Base-by-base conservation (phyloP, 30 jellyfish, hydroid and myxozoan genomes). In the Aurelia sp. region DNA sequence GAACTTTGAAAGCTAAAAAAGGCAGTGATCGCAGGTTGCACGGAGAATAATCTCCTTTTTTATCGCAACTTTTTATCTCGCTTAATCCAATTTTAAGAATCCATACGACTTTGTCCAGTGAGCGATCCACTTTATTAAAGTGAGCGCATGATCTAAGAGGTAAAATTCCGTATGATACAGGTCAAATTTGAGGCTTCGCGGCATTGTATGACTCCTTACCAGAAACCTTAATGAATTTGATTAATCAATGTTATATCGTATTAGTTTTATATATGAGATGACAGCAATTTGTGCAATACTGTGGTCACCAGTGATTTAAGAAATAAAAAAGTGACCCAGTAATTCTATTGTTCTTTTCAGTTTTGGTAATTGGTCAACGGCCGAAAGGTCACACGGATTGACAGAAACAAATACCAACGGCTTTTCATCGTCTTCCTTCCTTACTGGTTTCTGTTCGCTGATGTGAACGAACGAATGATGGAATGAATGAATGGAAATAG, bases 61-160 rank as follows among this genome's bases (percentile, higher is more conserved):
- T 19, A 67, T 81, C 91, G 84, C 91, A 40, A 57, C 84, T 78
- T 67, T 67, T 73, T 72, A 65, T 73, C 77, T 72, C 65, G 27
- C 18, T 5, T 84, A 84, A 84, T 84, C 93, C 78, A 84, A 84
- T 84, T 84, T 84, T 27, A 72, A 18, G 84, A 58, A 72, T 51
- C 55, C 68, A 38, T 41, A 65, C 24, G 35, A 64, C 82, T 62
- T 76, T 72, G 77, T 59, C 93, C 8, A 5, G 86, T 57, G 58
- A 72, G 88, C 82, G 81, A 73, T 70, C 93, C 76, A 73, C 62
- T 84, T 84, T 60, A 84, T 72, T 84, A 73, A 84, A 21, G 44
- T 66, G 87, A 72, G 74, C 67, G 55, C 60, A 41, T 84, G 78
- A 84, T 84, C 81, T 30, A 61, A 47, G 33, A 84, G 72, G 76